phyloP scores from a whole-genome alignment of 2,113 vertebrate genomes.

The Ellobius talpinus region DNA sequence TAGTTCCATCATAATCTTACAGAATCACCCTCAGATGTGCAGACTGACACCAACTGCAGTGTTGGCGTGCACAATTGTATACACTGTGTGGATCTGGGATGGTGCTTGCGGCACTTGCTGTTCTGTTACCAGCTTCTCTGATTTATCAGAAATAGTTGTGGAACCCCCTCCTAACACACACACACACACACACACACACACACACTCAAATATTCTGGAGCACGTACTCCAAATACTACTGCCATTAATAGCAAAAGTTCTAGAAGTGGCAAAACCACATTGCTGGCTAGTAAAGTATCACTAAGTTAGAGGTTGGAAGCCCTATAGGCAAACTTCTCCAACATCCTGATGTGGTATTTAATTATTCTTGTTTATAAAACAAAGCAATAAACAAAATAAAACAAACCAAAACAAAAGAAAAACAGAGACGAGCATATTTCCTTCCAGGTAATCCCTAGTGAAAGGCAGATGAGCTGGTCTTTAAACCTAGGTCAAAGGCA shows the following conservation, averaged over 20 bases:
- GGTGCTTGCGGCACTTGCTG: neutral
- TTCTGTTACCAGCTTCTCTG: neutral
- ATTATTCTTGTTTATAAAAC: constrained; percentile 51
- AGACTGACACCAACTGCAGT: neutral
- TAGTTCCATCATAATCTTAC: neutral
- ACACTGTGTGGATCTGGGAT: neutral
- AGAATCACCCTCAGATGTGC: neutral
- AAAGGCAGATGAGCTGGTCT: neutral
- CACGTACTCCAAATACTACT: neutral
- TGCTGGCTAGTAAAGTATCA: neutral
- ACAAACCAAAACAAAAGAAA: neutral
- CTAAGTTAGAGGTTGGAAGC: neutral
- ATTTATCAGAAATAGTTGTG: neutral
- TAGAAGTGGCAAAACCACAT: neutral
- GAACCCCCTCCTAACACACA: neutral
- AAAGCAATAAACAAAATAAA: constrained; percentile 34
- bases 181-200: neutral
- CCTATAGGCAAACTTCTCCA: neutral
- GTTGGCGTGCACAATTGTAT: too few species aligned
- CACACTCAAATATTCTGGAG: neutral
- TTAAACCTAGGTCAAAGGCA: neutral
- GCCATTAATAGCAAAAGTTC: neutral
- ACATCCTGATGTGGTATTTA: neutral
- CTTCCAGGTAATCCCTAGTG: neutral
- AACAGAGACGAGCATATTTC: neutral